A percentile compares a stretch with the other conserved stretches of the same genome.
phyloP scores from a whole-genome alignment of 1,140 invertebrate genomes.

The Aplysia californica region DNA sequence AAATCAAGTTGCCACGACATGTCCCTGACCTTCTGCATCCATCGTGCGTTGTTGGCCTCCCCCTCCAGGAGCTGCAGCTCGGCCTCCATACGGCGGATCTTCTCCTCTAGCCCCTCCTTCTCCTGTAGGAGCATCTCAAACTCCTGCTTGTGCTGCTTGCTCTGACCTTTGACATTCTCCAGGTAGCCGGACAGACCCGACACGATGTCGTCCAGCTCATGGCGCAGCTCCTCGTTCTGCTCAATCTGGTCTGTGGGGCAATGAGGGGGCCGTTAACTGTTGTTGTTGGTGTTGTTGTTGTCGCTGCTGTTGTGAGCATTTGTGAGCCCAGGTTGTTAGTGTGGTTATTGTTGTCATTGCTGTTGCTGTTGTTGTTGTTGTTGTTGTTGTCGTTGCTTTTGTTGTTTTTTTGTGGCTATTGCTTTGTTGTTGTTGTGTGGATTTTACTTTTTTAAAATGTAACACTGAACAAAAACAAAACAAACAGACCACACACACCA shows the following conservation, averaged over 20 bases:
- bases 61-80: constrained; percentile 45
- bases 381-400: no score
- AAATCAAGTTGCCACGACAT: no score
- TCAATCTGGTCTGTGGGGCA: constrained; percentile 52
- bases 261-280: no score
- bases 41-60: constrained; percentile 26
- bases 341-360: no score
- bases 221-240: constrained; percentile 54
- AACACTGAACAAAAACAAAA: no score
- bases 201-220: constrained; percentile 60
- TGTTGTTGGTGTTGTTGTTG: no score
- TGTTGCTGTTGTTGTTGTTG: no score
- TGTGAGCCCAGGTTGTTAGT: no score
- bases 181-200: constrained; percentile 59
- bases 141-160: constrained; percentile 49
- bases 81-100: constrained; percentile 51
- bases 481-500: background rate
- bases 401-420: no score
- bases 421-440: no score
- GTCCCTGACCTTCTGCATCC: constrained; percentile 29
- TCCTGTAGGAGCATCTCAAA: constrained; percentile 53
- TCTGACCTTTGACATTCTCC: constrained; percentile 54
- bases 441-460: no score
- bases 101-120: constrained; percentile 46
- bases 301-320: no score